Evolutionary conservation across 2,113 vertebrate species (phyloP).

Genomic region (Ochotona princeps): DNA sequence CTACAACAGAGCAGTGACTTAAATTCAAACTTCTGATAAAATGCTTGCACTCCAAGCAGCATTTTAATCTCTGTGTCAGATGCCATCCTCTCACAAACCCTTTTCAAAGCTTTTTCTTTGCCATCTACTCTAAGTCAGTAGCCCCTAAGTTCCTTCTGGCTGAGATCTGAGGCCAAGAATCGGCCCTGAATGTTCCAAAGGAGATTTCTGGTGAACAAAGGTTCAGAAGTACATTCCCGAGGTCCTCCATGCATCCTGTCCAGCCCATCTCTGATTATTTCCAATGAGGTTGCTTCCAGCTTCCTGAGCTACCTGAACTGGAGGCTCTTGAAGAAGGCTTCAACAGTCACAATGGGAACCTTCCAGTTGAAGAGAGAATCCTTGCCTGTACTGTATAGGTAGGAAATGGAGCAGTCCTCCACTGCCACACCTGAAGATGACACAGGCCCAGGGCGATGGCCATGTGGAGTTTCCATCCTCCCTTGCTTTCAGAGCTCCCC

Average conservation of each 20-base stretch:
- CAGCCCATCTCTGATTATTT: background rate
- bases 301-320: slow-evolving; percentile 21
- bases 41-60: too few species aligned
- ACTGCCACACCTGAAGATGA: background rate
- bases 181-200: background rate
- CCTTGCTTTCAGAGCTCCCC: background rate
- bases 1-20: too few species aligned
- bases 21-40: too few species aligned
- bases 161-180: background rate
- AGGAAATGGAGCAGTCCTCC: background rate
- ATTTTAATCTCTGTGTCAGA: too few species aligned
- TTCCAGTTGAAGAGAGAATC: background rate
- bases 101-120: background rate
- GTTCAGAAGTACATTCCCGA: background rate
- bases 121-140: background rate
- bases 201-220: background rate
- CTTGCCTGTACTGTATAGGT: too few species aligned
- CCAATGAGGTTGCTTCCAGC: background rate
- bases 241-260: background rate
- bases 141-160: background rate
- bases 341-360: background rate
- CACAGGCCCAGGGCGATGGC: background rate
- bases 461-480: background rate
- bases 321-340: background rate
- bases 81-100: background rate